Conservation (phyloP, 1,140 invertebrate species). For the Rhagoletis zephyria region DNA sequence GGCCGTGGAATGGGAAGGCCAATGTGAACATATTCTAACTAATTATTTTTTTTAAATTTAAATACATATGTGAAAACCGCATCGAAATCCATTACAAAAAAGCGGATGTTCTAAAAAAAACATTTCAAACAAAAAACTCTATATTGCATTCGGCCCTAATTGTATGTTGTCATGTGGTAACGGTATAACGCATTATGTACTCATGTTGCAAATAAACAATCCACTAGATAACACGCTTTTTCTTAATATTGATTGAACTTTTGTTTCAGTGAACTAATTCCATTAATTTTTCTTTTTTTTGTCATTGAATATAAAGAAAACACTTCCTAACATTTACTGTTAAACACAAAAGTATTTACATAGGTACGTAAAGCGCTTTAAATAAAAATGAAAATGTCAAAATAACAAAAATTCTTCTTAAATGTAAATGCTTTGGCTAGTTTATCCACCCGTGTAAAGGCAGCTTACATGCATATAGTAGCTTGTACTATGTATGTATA, state of each 20-base stretch:
- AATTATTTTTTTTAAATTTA: background rate
- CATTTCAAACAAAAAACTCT: background rate
- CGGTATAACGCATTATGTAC: background rate
- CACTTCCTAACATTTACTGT: background rate
- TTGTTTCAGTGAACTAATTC: background rate
- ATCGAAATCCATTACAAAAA: background rate
- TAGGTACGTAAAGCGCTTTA: no score
- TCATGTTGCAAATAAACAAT: background rate
- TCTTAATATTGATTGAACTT: background rate
- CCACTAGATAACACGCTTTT: background rate
- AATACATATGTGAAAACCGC: background rate
- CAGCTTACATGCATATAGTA: no score
- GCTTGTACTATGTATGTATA: no score
- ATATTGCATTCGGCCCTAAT: background rate
- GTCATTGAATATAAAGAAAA: no score
- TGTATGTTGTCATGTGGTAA: background rate
- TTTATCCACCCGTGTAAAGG: no score
- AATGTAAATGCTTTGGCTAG: no score
- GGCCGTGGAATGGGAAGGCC: conserved; percentile 81
- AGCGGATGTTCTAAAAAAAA: background rate
- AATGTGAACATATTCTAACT: conserved; percentile 68
- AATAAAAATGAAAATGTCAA: no score
- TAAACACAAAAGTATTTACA: background rate
- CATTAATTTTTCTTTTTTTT: background rate
- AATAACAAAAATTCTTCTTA: no score